Conservation (phyloP, 2,113 vertebrate genomes). For the Dasyornis broadbenti region DNA sequence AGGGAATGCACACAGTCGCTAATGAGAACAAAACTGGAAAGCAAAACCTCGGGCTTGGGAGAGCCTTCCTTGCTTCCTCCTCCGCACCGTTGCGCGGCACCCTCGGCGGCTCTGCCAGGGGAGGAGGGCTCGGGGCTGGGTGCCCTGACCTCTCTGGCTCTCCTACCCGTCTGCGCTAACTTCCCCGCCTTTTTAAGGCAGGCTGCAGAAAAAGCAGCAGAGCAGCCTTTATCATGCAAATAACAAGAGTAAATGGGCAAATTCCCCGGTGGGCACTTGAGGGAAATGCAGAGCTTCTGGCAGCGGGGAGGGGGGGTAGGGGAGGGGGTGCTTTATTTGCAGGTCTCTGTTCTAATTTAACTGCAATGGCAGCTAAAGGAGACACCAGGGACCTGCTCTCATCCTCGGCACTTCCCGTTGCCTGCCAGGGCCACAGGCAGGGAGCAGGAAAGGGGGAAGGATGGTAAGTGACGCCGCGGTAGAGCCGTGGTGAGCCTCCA, state of each 20-base stretch:
- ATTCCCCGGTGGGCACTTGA: slow-evolving; percentile 85
- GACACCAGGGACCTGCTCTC: slow-evolving; percentile 80
- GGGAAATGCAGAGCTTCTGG: slow-evolving; percentile 80
- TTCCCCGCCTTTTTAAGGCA: slow-evolving; percentile 21
- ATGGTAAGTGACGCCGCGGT: neutral
- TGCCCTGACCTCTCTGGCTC: neutral
- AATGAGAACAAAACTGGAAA: slow-evolving; percentile 25
- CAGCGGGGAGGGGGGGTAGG: neutral
- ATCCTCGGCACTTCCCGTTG: slow-evolving; percentile 69
- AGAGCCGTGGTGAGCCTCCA: neutral
- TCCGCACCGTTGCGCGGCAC: neutral
- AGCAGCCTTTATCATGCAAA: slow-evolving; percentile 91
- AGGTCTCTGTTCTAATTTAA: slow-evolving; percentile 88
- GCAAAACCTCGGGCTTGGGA: neutral
- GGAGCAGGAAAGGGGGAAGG: neutral
- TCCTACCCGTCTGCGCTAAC: neutral
- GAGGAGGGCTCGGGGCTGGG: neutral
- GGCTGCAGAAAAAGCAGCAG: slow-evolving; percentile 32
- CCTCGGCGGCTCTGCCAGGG: neutral
- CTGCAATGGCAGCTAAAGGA: slow-evolving; percentile 82
- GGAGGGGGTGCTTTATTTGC: slow-evolving; percentile 72
- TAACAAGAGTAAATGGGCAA: slow-evolving; percentile 85
- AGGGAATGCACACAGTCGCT: neutral
- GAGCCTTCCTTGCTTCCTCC: neutral
- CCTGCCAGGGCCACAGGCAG: slow-evolving; percentile 52